phyloP scores from a whole-genome alignment of 1,140 invertebrate species.

The Dolichoris vasculosae region DNA sequence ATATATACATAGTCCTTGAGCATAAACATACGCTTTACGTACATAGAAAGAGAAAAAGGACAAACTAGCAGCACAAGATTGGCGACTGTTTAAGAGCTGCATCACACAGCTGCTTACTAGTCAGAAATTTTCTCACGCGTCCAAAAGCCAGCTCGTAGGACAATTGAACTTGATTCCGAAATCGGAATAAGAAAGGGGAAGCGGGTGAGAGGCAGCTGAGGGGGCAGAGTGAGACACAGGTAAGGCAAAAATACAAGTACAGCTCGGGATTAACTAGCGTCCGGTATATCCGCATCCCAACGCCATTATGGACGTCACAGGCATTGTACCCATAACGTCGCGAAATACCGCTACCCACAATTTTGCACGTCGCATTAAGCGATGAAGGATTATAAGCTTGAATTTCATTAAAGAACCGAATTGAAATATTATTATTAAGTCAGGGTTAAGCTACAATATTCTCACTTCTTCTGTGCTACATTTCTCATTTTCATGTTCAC shows the following conservation, averaged over 20 bases:
- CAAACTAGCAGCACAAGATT: background rate
- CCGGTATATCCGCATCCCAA: background rate
- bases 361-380: background rate
- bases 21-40: background rate
- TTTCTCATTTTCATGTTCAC: background rate
- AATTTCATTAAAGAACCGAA: slow-evolving; percentile 42
- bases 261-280: background rate
- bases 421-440: slow-evolving; percentile 50
- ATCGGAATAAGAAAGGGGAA: slow-evolving; percentile 33
- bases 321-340: background rate
- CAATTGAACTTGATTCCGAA: slow-evolving; percentile 68
- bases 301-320: background rate
- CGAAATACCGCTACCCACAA: background rate
- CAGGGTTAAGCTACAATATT: background rate
- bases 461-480: background rate
- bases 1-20: no score
- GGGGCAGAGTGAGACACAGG: background rate
- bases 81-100: slow-evolving; percentile 27
- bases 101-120: slow-evolving; percentile 63
- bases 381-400: background rate
- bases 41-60: background rate
- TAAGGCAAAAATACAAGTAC: background rate
- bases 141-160: slow-evolving; percentile 67
- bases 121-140: slow-evolving; percentile 68
- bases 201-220: background rate